Base-by-base conservation (phyloP, 2,888 invertebrate species). In the Ditylenchus weischeri region DNA sequence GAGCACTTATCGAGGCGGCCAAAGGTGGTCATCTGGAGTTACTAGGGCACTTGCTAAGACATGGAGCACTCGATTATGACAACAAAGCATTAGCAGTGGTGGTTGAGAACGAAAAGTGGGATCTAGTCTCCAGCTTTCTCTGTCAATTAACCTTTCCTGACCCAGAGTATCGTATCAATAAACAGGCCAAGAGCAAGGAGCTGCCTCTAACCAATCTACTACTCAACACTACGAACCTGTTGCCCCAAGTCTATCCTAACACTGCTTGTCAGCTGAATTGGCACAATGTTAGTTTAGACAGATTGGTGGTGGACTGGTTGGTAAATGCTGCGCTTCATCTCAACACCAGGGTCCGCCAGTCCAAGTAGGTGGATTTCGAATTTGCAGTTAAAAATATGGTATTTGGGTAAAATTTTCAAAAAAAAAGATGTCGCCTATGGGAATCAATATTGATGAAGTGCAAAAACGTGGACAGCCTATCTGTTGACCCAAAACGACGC, bases 131-230 rank as follows among this genome's bases (percentile, higher is more conserved):
- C 15, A 68, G 74, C 4, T 77, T 81, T 47, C 71, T 81, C 15
- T 71, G 69, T 13, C 72, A 77, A 7, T 76, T 82, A 50, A 77
- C 76, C 0, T 79, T 79, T 57, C 89, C 91, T 0, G 96, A 96
- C 85, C 90, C 91, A 0, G 94, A 95, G 80, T 90, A 90, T 84
- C 91, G 91, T 84, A 89, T 96, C 60, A 93, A 94, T 85, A 92
- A 91, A 83, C n/a, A 21, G 1, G 43, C 48, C 36, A 23, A 18
- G 36, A 19, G 36, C 23, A 23, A 38, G 8, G 29, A 18, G 19
- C 6, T 62, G 23, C 23, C 23, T n/a, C 23, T 21, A 1, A 43
- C 23, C 38, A 50, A 29, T 50, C 15, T 57, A 23, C 11, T 29
- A 4, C 23, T 49, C 36, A 21, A 54, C 58, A 50, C 35, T 29